Evolutionary conservation across 2,888 invertebrate genomes (phyloP).

Genomic region (Apotomis turbidana): DNA sequence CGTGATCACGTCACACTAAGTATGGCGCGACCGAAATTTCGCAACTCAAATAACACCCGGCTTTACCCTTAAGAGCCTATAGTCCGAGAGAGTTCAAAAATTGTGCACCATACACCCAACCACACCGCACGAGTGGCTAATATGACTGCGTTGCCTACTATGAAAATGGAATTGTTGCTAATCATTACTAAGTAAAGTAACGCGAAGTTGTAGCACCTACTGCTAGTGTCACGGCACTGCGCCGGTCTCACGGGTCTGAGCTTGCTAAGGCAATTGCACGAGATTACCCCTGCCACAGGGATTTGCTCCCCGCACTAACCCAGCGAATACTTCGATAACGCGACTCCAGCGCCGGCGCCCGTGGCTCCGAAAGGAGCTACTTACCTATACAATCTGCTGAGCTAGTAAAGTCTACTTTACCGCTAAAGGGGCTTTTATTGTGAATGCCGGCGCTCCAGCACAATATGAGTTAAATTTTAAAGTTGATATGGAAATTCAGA

Average conservation of each 20-base stretch:
- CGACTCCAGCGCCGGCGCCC: background rate
- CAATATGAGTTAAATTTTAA: conserved; percentile 15
- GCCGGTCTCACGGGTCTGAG: conserved; percentile 30
- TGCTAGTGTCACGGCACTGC: conserved; percentile 3
- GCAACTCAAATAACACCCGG: too few relatives aligned
- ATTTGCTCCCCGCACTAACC: conserved; percentile 37
- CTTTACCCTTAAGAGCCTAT: too few relatives aligned
- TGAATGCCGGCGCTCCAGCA: background rate
- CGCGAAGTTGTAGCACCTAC: background rate
- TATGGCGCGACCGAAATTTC: too few relatives aligned
- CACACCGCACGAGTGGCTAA: too few relatives aligned
- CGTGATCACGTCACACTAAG: too few relatives aligned
- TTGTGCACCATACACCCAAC: too few relatives aligned
- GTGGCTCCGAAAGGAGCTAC: conserved; percentile 24
- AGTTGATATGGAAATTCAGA: background rate
- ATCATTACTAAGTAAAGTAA: too few relatives aligned
- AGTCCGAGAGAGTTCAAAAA: too few relatives aligned
- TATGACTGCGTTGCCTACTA: too few relatives aligned
- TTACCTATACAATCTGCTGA: conserved; percentile 10
- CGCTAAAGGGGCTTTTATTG: conserved; percentile 11
- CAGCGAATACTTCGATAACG: conserved; percentile 32
- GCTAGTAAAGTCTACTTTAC: conserved; percentile 14
- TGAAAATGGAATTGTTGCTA: too few relatives aligned
- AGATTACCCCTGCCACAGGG: conserved; percentile 38
- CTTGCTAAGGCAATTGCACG: conserved; percentile 37